These are phyloP conservation scores for Hirtodrosophila duncani DNA, from an alignment of 2,888 invertebrate species.

Conservation along the genomic window DNA sequence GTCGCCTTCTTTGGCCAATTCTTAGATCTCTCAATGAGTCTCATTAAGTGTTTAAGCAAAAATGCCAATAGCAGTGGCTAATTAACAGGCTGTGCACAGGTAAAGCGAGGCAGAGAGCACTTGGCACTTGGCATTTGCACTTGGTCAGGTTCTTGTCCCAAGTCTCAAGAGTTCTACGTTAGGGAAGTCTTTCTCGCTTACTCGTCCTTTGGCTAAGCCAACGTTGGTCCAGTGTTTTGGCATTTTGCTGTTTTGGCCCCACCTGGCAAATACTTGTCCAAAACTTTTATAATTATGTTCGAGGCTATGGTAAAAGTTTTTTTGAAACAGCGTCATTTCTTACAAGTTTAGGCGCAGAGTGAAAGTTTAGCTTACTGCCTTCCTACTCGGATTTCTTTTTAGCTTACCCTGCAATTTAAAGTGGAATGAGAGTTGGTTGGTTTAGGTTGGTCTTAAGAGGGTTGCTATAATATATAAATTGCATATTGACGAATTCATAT, in stretches of 20 bases:
- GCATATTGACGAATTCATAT: no score
- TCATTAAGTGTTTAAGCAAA: slow-evolving; percentile 70
- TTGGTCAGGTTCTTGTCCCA: slow-evolving; percentile 32
- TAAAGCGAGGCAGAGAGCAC: slow-evolving; percentile 2
- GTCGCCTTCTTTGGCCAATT: not conserved
- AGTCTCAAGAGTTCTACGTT: slow-evolving; percentile 9
- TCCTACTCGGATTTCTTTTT: slow-evolving; percentile 12
- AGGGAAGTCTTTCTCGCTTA: no score
- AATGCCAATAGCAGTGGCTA: slow-evolving; percentile 72
- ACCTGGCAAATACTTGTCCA: slow-evolving; percentile 72
- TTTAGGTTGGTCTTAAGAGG: no score
- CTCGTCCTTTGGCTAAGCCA: no score
- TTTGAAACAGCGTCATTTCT: slow-evolving; percentile 65
- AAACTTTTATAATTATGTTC: slow-evolving; percentile 73
- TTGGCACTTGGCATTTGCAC: slow-evolving; percentile 56
- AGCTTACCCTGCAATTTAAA: slow-evolving; percentile 4
- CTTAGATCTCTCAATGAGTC: slow-evolving; percentile 58
- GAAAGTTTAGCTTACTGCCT: slow-evolving; percentile 50
- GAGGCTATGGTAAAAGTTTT: slow-evolving; percentile 71
- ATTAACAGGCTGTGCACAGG: slow-evolving; percentile 42
- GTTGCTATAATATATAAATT: no score
- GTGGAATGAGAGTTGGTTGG: not conserved
- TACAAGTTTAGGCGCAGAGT: slow-evolving; percentile 60
- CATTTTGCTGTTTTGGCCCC: slow-evolving; percentile 28
- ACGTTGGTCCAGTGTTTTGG: slow-evolving; percentile 36